A percentile compares a stretch with the other conserved stretches of the same genome.
These are phyloP conservation scores for Tragelaphus imberbis DNA, from an alignment of 2,113 vertebrate genomes.

Conservation along the genomic window DNA sequence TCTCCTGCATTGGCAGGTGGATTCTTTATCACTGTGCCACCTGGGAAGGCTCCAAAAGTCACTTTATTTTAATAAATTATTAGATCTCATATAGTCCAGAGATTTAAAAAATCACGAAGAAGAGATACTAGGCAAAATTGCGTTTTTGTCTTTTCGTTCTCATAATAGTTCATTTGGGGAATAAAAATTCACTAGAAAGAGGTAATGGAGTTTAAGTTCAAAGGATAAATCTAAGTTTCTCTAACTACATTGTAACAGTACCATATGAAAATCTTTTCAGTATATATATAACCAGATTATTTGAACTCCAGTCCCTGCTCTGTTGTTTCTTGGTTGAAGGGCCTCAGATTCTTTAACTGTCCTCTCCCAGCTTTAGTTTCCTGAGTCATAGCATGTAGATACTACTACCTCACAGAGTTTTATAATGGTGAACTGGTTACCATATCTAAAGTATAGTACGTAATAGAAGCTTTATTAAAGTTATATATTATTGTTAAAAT, in stretches of 20 bases:
- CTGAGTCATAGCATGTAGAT: not conserved
- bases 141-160: not conserved
- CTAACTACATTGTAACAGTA: not conserved
- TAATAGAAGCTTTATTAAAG: not conserved
- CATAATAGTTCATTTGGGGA: not conserved
- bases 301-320: not conserved
- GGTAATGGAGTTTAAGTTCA: not conserved
- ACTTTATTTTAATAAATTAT: not conserved
- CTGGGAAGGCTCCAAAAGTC: not conserved
- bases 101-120: not conserved
- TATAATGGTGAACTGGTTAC: not conserved
- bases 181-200: not conserved
- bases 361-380: not conserved
- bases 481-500: not conserved
- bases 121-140: not conserved
- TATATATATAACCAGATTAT: not conserved
- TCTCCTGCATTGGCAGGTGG: not conserved
- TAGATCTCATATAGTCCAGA: not conserved
- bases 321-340: not conserved
- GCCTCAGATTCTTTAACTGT: not conserved
- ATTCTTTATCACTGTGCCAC: not conserved
- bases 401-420: not conserved
- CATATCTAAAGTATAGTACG: not conserved
- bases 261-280: not conserved
- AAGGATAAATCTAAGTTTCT: not conserved